These are phyloP conservation scores for Scaptomyza tumidula DNA, from an alignment of 2,888 invertebrate species.

Conservation along the genomic window DNA sequence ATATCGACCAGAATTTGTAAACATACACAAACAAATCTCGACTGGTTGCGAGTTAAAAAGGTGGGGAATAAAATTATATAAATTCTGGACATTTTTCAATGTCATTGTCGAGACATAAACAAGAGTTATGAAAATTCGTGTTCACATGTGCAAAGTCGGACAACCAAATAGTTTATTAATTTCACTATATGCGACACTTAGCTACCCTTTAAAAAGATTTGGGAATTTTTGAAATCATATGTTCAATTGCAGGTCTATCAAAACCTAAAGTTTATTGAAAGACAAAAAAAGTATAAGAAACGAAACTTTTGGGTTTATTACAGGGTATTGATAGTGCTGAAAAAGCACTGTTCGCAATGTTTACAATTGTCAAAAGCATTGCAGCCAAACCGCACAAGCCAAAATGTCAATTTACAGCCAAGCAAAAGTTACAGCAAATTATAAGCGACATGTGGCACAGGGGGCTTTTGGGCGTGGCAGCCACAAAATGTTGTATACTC, in stretches of 20 bases:
- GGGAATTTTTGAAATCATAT: too few species aligned
- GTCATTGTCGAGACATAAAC: slow-evolving; percentile 60
- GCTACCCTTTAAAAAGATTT: slow-evolving; percentile 7
- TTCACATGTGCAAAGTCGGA: slow-evolving; percentile 1
- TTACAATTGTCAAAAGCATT: slow-evolving; percentile 35
- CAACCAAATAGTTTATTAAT: slow-evolving; percentile 18
- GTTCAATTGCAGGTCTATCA: too few species aligned
- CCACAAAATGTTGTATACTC: slow-evolving; percentile 59
- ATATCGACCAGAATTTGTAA: slow-evolving; percentile 38
- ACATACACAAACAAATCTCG: slow-evolving; percentile 54
- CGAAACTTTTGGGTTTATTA: not conserved
- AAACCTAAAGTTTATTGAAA: too few species aligned
- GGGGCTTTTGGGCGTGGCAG: slow-evolving; percentile 40
- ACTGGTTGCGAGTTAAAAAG: slow-evolving; percentile 21
- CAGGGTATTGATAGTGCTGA: slow-evolving; percentile 12
- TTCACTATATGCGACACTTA: not conserved
- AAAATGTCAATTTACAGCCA: slow-evolving; percentile 61
- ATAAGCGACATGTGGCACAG: slow-evolving; percentile 69
- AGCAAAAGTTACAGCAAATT: slow-evolving; percentile 66
- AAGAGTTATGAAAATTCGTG: slow-evolving; percentile 40
- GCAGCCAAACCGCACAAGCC: slow-evolving; percentile 53
- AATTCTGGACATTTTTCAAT: slow-evolving; percentile 37
- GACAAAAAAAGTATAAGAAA: too few species aligned
- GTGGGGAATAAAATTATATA: slow-evolving; percentile 15
- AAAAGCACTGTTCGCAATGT: slow-evolving; percentile 13